phyloP scores from a whole-genome alignment of 2,113 vertebrate species.

The Spilogale gracilis region DNA sequence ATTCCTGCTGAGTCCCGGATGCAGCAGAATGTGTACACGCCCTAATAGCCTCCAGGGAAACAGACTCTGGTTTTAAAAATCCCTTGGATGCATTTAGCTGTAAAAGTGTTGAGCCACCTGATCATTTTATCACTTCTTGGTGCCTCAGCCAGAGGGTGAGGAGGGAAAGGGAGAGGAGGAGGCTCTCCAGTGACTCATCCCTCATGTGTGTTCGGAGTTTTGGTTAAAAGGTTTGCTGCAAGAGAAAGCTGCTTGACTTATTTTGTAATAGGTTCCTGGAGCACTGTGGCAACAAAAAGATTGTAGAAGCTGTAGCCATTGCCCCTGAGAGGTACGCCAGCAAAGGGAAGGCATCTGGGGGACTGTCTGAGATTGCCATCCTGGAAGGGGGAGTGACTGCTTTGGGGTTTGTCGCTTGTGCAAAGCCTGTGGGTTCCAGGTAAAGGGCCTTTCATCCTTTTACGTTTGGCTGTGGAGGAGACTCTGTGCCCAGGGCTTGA shows the following conservation, averaged over 20 bases:
- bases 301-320: background rate
- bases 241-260: background rate
- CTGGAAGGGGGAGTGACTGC: background rate
- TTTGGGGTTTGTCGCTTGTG: background rate
- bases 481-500: background rate
- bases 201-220: background rate
- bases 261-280: background rate
- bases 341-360: background rate
- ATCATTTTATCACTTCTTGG: conserved; percentile 32
- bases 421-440: background rate
- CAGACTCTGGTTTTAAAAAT: background rate
- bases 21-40: background rate
- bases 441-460: background rate
- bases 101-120: conserved; percentile 16
- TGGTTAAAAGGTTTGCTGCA: conserved; percentile 9
- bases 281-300: background rate
- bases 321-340: background rate
- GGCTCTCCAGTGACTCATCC: background rate
- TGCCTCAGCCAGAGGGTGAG: conserved; percentile 28
- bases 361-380: background rate
- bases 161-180: background rate
- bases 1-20: background rate
- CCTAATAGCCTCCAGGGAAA: conserved; percentile 8
- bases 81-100: conserved; percentile 9
- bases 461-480: background rate